phyloP scores from a whole-genome alignment of 2,888 invertebrate species.

The Tenthredo mesomela region DNA sequence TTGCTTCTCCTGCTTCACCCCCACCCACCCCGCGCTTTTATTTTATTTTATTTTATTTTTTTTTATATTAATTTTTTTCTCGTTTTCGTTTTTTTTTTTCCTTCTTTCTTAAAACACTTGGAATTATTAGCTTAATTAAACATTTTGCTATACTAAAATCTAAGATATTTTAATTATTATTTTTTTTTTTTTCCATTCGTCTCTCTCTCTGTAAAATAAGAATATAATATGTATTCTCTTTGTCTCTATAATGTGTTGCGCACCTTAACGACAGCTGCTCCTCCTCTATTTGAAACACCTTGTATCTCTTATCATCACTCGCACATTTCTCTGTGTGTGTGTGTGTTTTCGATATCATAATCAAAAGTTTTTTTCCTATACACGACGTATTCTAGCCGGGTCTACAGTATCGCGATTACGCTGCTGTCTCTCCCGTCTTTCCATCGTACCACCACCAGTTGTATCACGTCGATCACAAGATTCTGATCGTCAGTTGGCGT shows the following conservation, averaged over 20 bases:
- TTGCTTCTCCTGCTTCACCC: slow-evolving; percentile 43
- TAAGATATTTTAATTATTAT: neutral
- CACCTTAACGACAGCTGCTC: slow-evolving; percentile 17
- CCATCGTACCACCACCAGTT: slow-evolving; percentile 61
- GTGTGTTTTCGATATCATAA: neutral
- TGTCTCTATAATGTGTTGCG: neutral
- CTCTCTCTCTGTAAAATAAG: slow-evolving; percentile 49
- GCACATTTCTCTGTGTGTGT: slow-evolving; percentile 7
- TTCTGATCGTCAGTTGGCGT: slow-evolving; percentile 87
- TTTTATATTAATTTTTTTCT: neutral
- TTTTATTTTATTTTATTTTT: too few relatives aligned
- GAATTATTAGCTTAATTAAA: slow-evolving; percentile 10
- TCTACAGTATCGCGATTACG: slow-evolving; percentile 62
- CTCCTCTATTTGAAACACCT: neutral
- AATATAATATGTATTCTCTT: slow-evolving; percentile 26
- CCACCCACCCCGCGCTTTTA: neutral
- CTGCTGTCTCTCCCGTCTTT: slow-evolving; percentile 69
- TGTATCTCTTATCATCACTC: neutral
- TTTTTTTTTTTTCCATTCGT: neutral
- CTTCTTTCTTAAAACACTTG: neutral
- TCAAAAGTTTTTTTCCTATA: slow-evolving; percentile 19
- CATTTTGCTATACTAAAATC: neutral
- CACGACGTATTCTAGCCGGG: slow-evolving; percentile 71
- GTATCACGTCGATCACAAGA: slow-evolving; percentile 72
- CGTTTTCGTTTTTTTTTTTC: neutral